Conservation (phyloP, 2,888 invertebrate species). For the Drosophila nigricruria region DNA sequence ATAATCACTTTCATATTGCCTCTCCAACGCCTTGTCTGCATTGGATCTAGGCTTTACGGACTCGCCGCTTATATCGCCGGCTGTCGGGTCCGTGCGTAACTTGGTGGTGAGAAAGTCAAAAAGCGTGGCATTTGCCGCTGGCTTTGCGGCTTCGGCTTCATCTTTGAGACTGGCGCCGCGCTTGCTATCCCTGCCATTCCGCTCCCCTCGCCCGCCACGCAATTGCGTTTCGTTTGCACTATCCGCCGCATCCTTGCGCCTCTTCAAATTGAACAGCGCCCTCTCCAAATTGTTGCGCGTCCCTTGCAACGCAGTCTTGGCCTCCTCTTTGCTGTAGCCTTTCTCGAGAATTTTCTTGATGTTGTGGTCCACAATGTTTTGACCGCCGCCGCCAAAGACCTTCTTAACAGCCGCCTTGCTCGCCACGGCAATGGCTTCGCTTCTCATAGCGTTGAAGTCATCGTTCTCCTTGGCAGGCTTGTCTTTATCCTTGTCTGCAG, state of each 20-base stretch:
- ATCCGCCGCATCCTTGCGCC: slow-evolving; percentile 86
- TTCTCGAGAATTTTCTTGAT: slow-evolving; percentile 92
- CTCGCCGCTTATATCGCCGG: slow-evolving; percentile 17
- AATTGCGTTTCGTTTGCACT: slow-evolving; percentile 39
- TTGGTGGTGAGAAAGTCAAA: slow-evolving; percentile 94
- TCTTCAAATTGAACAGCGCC: slow-evolving; percentile 89
- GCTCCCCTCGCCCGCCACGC: slow-evolving; percentile 44
- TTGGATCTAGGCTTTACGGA: slow-evolving; percentile 29
- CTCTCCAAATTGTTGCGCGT: slow-evolving; percentile 91
- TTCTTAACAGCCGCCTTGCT: slow-evolving; percentile 88
- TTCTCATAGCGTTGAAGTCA: slow-evolving; percentile 95
- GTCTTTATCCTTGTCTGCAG: slow-evolving; percentile 87
- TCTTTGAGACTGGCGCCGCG: slow-evolving; percentile 85
- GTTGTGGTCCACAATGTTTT: slow-evolving; percentile 90
- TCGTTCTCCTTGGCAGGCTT: slow-evolving; percentile 88
- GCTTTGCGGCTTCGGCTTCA: slow-evolving; percentile 89
- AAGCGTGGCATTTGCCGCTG: slow-evolving; percentile 91
- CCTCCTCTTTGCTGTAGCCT: slow-evolving; percentile 92
- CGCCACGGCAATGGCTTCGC: slow-evolving; percentile 95
- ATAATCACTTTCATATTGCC: slow-evolving; percentile 41
- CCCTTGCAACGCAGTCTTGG: slow-evolving; percentile 89
- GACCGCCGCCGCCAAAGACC: slow-evolving; percentile 89
- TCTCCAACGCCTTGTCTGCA: slow-evolving; percentile 41
- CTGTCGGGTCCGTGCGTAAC: slow-evolving; percentile 83
- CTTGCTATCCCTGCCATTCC: slow-evolving; percentile 66